Evolutionary conservation across 1,140 invertebrate genomes (phyloP), one percentile per base, ranked within the genome.

Genomic region (Zeugodacus cucurbitae): DNA sequence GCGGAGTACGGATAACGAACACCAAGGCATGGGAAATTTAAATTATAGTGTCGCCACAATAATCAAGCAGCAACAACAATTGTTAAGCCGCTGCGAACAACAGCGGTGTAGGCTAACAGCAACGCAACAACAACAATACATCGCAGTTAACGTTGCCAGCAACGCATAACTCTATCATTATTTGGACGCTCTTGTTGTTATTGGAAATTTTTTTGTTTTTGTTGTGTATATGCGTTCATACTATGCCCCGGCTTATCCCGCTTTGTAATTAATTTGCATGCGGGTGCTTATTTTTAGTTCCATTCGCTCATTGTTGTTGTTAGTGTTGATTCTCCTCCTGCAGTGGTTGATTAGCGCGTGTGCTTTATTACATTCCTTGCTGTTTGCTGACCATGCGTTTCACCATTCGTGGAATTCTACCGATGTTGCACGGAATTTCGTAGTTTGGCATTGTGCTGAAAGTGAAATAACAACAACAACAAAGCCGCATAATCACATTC

Each of bases 41-140:
- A 82, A 82, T 82, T 82, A 82, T 48, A 82, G 74, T 82, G 70
- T 48, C 41, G 74, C 41, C 41, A 74, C 32, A 41, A 74, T 74
- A 74, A 74, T 34, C 70, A 54, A 54, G 58, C 58, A n/a, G 4
- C 74, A 44, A 17, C 41, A 82, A 41, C 74, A 82, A 82, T 54
- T 82, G 41, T 10, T 82, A 29, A 14, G 74, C 22, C 7, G 26
- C 3, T 26, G 37, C 41, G 20, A 82, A 26, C 74, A 44, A 82
- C 22, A 82, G 26, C 41, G 20, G 26, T n/a, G 14, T 54, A 37
- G n/a, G 41, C 67, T 74, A 29, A 74, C 8, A 22, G 32, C 14
- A 74, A 74, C 14, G n/a, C 32, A 22, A 29, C 70, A 37, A 74
- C 20, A 74, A 74, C 29, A 48, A 10, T 48, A 22, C 22, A 22